Evolutionary conservation across 2,888 invertebrate species (phyloP), one percentile per base, ranked within the genome.

Genomic region (Anorthoa munda): DNA sequence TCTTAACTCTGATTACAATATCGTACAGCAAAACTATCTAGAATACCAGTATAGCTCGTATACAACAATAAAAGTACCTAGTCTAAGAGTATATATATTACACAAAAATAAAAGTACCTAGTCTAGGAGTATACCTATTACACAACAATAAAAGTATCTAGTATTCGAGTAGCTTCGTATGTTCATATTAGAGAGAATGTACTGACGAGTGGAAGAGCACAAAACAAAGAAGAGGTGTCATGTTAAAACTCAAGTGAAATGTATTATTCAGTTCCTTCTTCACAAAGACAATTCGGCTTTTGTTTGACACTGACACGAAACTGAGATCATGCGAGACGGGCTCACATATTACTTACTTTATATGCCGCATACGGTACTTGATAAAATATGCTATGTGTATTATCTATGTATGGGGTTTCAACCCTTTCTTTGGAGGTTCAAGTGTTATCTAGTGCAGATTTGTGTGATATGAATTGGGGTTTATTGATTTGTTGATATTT

Each of bases 201-300:
- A 79, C 82, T 88, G 87, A 89, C 88, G 87, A 90, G 87, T 82
- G 86, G 84, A 81, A 83, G 85, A 87, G 88, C 77, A 82, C 80
- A 88, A 91, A 91, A 93, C 92, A 93, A 93, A 92, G 92, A 88
- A 89, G 86, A 92, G 91, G 92, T 93, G 93, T 92, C 92, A 92
- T 88, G 92, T 93, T 92, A 92, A 92, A 91, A 92, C 92, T 92
- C 90, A 91, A 92, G 92, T 90, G 92, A 90, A 91, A 93, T 93
- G 93, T 93, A 89, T 93, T 93, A 93, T 93, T 93, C 93, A 93
- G 90, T 88, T 88, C 85, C 82, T 87, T 86, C 90, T 88, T 87
- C 87, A 86, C 87, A 87, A 85, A 91, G 91, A 91, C 89, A 89
- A 89, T 91, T 91, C 89, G 84, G 88, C 90, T 90, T 90, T 91